Evolutionary conservation across 2,888 invertebrate genomes (phyloP), one percentile per base, ranked within the genome.

Genomic region (Apoderus coryli): DNA sequence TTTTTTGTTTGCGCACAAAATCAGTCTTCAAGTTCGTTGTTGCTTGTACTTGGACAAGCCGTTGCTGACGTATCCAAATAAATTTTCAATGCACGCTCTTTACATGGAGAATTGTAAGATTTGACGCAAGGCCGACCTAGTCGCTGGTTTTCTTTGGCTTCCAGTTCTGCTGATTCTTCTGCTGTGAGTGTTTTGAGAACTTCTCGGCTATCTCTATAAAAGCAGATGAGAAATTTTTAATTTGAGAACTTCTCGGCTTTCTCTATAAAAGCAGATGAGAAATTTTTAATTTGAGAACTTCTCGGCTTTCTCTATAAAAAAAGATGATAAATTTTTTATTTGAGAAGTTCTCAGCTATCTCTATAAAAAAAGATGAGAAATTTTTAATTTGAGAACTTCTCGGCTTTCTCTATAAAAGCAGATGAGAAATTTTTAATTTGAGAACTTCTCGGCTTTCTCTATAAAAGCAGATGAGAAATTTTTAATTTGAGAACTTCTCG

Each of bases 1-100:
- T n/a, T n/a, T n/a, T n/a, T n/a, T n/a, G n/a, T n/a, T n/a, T n/a
- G n/a, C n/a, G n/a, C n/a, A n/a, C n/a, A n/a, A n/a, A n/a, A n/a
- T n/a, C n/a, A n/a, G n/a, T n/a, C n/a, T n/a, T n/a, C n/a, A n/a
- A n/a, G n/a, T n/a, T n/a, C n/a, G n/a, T n/a, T n/a, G n/a, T n/a
- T n/a, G n/a, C n/a, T n/a, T n/a, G n/a, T n/a, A n/a, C n/a, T n/a
- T n/a, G n/a, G n/a, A n/a, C n/a, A n/a, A n/a, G n/a, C n/a, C n/a
- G n/a, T n/a, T n/a, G n/a, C n/a, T n/a, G 57, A 54, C 35, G 61
- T 56, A 46, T 76, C 75, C 43, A 76, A 57, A 54, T 77, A 74
- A 44, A 81, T 81, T 60, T 76, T 78, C 29, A 80, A 59, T 15
- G 74, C 76, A 45, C 67, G 64, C 53, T 80, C 80, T 45, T 71